Base-by-base conservation (phyloP, 2,888 invertebrate species). In the Morpho achilles region DNA sequence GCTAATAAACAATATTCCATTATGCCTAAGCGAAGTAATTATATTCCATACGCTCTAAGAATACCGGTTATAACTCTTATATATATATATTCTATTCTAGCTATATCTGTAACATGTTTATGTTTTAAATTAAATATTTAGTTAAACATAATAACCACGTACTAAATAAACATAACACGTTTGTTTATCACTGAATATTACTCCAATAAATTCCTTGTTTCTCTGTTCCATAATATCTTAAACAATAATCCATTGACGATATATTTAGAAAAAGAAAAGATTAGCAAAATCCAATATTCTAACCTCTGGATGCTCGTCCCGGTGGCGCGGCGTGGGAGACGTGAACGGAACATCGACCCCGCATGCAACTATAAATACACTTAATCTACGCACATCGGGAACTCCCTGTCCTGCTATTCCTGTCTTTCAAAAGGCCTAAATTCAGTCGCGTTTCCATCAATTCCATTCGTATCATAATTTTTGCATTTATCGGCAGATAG, bases 311-410 rank as follows among this genome's bases (percentile, higher is more conserved):
- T 59, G 58, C 64, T 67, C 67, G 66, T 67, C 71, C 70, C 67
- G 63, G 69, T 69, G 71, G 69, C 70, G 66, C 84, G 75, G 83
- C 85, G 88, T 87, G 87, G 85, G 88, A 86, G 86, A 86, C 73
- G 73, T 67, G 72, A 55, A 57, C 63, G 83, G 86, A 81, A 80
- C 88, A 72, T 85, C 87, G 88, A 89, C 88, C 88, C 88, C 87
- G 83, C 76, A 71, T 75, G 76, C 74, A 72, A 77, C 88, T 89
- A 89, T 86, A 86, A 89, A 89, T 89, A 86, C 75, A 82, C 79
- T 75, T 80, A 80, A 80, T 82, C 79, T 84, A 78, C 77, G 79
- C 78, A 77, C 66, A 64, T 73, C 66, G 69, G 70, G 71, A 71
- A 71, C 71, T 71, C 71, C 69, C 67, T 69, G 63, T 62, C 66